phyloP scores from a whole-genome alignment of 2,888 invertebrate genomes.

The Oxycera nigricornis region DNA sequence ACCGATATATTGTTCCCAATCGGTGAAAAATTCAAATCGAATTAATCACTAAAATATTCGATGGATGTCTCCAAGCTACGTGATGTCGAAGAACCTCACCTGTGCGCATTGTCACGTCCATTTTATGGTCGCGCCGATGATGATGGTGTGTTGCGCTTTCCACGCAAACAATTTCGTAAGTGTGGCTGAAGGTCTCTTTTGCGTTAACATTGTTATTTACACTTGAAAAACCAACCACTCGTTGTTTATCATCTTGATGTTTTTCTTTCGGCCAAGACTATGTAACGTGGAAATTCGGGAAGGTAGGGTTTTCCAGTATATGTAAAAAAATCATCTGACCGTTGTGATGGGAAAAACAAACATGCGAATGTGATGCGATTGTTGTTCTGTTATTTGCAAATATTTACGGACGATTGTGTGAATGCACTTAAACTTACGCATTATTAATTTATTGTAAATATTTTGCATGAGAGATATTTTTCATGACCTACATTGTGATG shows the following conservation, averaged over 20 bases:
- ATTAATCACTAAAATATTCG: background rate
- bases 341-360: background rate
- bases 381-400: background rate
- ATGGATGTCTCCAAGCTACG: background rate
- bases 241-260: background rate
- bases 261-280: background rate
- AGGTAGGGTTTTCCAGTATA: background rate
- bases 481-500: no score
- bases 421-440: background rate
- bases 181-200: background rate
- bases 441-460: no score
- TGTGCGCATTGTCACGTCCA: conserved; percentile 11
- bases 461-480: no score
- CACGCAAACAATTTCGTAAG: conserved; percentile 18
- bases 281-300: no score
- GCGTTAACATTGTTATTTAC: background rate
- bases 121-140: background rate
- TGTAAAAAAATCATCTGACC: background rate
- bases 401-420: background rate
- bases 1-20: background rate
- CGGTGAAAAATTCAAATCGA: background rate
- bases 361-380: background rate
- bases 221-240: conserved; percentile 7
- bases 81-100: background rate
- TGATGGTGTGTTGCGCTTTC: conserved; percentile 7